These are phyloP conservation scores for Adoxophyes honmai DNA, from an alignment of 1,140 invertebrate genomes.

Conservation along the genomic window DNA sequence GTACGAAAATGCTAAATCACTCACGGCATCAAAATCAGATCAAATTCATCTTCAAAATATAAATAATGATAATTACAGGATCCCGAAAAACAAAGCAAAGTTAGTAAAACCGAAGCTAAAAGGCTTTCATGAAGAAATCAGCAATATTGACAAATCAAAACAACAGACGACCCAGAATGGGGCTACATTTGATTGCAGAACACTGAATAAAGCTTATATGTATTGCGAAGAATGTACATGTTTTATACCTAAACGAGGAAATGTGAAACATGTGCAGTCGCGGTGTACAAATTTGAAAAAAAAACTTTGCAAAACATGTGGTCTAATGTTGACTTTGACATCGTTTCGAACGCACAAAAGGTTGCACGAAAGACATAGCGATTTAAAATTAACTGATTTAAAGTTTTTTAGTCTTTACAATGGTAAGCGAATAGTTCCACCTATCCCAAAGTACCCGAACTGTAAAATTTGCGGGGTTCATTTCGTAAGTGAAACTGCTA, in stretches of 20 bases:
- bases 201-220: background rate
- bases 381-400: conserved; percentile 41
- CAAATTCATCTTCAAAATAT: too few relatives aligned
- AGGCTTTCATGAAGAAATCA: too few relatives aligned
- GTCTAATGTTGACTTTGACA: conserved; percentile 39
- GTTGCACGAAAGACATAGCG: conserved; percentile 29
- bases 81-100: too few relatives aligned
- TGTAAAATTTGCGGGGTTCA: conserved; percentile 40
- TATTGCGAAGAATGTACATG: conserved; percentile 1
- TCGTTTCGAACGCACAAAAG: conserved; percentile 30
- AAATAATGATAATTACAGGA: too few relatives aligned
- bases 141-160: background rate
- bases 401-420: conserved; percentile 41
- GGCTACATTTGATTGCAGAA: background rate
- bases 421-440: conserved; percentile 34
- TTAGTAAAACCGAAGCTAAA: too few relatives aligned
- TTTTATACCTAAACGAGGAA: background rate
- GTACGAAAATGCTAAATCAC: too few relatives aligned
- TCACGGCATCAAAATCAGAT: too few relatives aligned
- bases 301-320: conserved; percentile 43
- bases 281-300: conserved; percentile 18
- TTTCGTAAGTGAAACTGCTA: conserved; percentile 34
- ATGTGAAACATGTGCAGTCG: background rate
- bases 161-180: too few relatives aligned
- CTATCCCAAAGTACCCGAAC: conserved; percentile 47